phyloP scores from a whole-genome alignment of 2,888 invertebrate genomes.

The Bhutanitis thaidina region DNA sequence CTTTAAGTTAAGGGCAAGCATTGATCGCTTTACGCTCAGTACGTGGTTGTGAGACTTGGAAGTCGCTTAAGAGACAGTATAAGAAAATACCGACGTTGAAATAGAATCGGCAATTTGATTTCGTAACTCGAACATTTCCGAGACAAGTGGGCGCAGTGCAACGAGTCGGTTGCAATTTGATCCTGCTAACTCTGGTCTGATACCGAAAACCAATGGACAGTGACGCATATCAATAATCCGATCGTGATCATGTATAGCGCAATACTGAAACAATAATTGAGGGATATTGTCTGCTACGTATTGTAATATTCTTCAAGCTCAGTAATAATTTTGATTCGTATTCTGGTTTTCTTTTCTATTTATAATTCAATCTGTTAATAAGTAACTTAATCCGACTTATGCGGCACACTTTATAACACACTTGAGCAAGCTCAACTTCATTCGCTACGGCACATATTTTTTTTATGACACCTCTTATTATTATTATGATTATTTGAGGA shows the following conservation, averaged over 20 bases:
- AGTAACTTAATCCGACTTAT: too few relatives aligned
- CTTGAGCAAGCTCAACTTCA: too few relatives aligned
- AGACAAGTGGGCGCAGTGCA: constrained; percentile 48
- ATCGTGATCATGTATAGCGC: not conserved
- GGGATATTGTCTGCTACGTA: not conserved
- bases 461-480: too few relatives aligned
- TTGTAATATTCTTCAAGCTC: not conserved
- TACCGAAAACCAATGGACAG: not conserved
- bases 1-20: constrained; percentile 11
- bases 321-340: not conserved
- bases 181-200: not conserved
- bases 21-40: constrained; percentile 6
- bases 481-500: too few relatives aligned
- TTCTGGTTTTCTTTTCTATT: too few relatives aligned
- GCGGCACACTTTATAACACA: too few relatives aligned
- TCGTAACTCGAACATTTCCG: constrained; percentile 29
- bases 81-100: constrained; percentile 5
- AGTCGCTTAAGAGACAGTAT: constrained; percentile 8
- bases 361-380: too few relatives aligned
- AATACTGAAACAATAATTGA: not conserved
- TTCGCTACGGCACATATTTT: too few relatives aligned
- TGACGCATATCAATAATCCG: not conserved
- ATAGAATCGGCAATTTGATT: constrained; percentile 16
- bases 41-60: constrained; percentile 2
- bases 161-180: constrained; percentile 17